Conservation (phyloP, 2,113 vertebrate species). For the Bothrops jararaca region DNA sequence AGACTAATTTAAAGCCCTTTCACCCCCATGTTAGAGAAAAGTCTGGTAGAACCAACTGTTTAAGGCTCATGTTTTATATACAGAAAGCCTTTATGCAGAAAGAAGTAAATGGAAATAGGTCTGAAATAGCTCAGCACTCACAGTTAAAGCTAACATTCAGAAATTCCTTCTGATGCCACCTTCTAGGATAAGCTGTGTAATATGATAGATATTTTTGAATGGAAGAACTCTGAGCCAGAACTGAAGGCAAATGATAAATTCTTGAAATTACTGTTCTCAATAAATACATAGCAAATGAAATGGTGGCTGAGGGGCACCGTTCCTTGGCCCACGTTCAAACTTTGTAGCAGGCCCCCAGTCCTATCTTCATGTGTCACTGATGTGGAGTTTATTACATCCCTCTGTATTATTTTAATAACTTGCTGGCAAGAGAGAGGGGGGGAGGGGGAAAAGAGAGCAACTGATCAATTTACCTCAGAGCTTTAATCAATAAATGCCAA, state of each 20-base stretch:
- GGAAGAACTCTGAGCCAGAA: neutral
- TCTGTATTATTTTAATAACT: conserved; percentile 48
- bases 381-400: conserved; percentile 41
- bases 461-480: conserved; percentile 22
- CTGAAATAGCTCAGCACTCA: neutral
- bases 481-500: conserved; percentile 52
- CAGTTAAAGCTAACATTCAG: neutral
- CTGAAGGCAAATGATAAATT: neutral
- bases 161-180: neutral
- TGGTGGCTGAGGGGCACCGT: neutral
- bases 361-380: conserved; percentile 1
- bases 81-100: neutral
- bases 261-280: neutral
- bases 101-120: neutral
- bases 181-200: neutral
- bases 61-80: neutral
- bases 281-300: neutral
- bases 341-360: neutral
- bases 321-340: neutral
- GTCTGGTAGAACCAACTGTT: neutral
- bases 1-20: neutral
- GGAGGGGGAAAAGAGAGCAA: neutral
- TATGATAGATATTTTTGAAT: neutral
- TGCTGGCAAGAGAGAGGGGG: conserved; percentile 15
- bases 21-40: neutral